Conservation (phyloP, 2,888 invertebrate species). For the Lydus trimaculatus region DNA sequence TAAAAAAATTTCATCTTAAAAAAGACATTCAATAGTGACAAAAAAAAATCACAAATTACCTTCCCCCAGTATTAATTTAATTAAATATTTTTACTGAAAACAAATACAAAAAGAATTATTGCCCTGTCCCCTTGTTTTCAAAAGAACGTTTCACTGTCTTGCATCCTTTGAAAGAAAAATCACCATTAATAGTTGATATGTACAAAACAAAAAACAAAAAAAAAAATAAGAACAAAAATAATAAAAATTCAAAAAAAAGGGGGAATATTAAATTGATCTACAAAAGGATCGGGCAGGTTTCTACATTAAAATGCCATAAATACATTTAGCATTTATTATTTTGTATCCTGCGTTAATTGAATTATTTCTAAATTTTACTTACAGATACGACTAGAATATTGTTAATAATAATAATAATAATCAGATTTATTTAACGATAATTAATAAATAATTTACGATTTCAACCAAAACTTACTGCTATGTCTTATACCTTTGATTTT, state of each 20-base stretch:
- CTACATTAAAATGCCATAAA: slow-evolving; percentile 24
- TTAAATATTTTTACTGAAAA: neutral
- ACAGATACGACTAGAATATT: slow-evolving; percentile 18
- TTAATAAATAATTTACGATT: slow-evolving; percentile 50
- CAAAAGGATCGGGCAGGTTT: slow-evolving; percentile 23
- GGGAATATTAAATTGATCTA: neutral
- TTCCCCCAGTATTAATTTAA: neutral
- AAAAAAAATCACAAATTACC: neutral
- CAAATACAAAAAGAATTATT: slow-evolving; percentile 6
- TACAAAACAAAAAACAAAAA: neutral
- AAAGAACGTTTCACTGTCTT: neutral
- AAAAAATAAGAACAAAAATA: neutral
- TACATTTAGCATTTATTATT: slow-evolving; percentile 4
- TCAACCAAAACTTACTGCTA: slow-evolving; percentile 75
- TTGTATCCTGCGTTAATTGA: slow-evolving; percentile 1
- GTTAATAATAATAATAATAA: slow-evolving; percentile 8
- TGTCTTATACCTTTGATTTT: slow-evolving; percentile 69
- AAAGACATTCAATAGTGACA: neutral
- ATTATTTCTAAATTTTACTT: slow-evolving; percentile 7
- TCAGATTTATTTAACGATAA: slow-evolving; percentile 19
- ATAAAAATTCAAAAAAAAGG: neutral
- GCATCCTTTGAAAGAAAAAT: slow-evolving; percentile 7
- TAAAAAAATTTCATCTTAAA: neutral
- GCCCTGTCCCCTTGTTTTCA: neutral
- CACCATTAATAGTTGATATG: neutral